Base-by-base conservation (phyloP, 2,888 invertebrate species). In the Mesorhabditis sp. region DNA sequence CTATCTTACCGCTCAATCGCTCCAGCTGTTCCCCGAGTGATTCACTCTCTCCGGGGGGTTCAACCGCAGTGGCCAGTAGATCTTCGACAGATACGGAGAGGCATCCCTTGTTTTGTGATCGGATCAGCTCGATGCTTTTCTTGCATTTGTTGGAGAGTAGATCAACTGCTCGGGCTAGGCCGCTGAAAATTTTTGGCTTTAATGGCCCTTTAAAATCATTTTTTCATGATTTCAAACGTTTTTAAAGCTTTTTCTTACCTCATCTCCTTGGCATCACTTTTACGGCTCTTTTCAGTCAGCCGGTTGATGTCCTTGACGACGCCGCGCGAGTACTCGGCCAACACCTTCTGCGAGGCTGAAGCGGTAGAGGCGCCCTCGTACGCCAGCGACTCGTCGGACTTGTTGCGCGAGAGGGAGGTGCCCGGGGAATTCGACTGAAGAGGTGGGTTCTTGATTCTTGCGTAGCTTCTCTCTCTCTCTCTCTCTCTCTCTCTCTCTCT, bases 81-180 rank as follows among this genome's bases (percentile, higher is more conserved):
- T 80, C 80, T 68, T 80, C 80, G 4, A 80, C 78, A 28, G 80
- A 80, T 45, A 80, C 78, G 2, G 80, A 80, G 4, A 80, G 70
- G 72, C 80, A 80, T 43, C 80, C 80, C 28, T 45, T 45, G 5
- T 42, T 5, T 44, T 41, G 62, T 68, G 67, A 83, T 80, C 79
- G 72, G 50, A 84, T 80, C 10, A 84, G 70, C 65, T 81, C 84
- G 45, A 84, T 84, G 66, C 80, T 80, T 73, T 81, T 82, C 66
- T 85, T 82, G 72, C 84, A 84, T 72, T 84, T 84, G 65, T 77
- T 75, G 7, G 83, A 84, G 4, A 84, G 73, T 68, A 81, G 78
- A 70, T 84, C 84, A 4, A 84, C 83, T 5, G 82, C 78, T 65
- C 73, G 72, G 4, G 75, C 74, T 65, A 81, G 66, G 66, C 75